Percentiles rank a stretch among this genome's conserved stretches.
Evolutionary conservation across 2,797 vertebrate genomes (phyloP).

Genomic region (Lindbergichthys nudifrons): DNA sequence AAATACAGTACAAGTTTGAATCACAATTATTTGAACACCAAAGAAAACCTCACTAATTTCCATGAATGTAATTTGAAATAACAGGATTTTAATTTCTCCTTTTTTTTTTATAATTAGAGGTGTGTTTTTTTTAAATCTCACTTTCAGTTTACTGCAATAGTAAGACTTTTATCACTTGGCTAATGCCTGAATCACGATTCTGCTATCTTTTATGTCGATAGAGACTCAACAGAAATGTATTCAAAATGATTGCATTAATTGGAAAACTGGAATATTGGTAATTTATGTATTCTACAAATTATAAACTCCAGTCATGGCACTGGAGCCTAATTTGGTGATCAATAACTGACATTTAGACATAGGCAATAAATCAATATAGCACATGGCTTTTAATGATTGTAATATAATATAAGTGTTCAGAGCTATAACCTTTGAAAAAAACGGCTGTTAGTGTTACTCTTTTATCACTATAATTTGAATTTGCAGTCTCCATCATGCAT

Average conservation of each 20-base stretch:
- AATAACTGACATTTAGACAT: conserved; percentile 12
- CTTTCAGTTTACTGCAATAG: no score
- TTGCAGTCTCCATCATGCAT: neutral
- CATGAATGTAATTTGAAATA: conserved; percentile 13
- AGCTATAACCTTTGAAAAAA: neutral
- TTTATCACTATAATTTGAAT: neutral
- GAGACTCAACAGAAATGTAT: no score
- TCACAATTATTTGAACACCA: neutral
- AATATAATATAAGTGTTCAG: neutral
- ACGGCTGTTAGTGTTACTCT: neutral
- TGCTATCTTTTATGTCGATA: no score
- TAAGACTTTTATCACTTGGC: no score
- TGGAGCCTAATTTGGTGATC: neutral
- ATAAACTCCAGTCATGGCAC: neutral
- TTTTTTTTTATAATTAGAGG: no score
- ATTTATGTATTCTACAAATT: neutral
- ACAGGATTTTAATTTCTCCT: neutral
- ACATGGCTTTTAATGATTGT: conserved; percentile 11
- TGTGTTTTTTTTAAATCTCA: no score
- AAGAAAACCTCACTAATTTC: neutral
- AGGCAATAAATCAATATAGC: conserved; percentile 33
- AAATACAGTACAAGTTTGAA: neutral
- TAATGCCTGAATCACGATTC: no score
- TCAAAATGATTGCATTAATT: neutral
- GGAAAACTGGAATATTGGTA: neutral